Percentiles rank a stretch among this genome's conserved stretches.
Conservation (phyloP, 2,797 vertebrate species). For the Neosilurus hyrtlii region DNA sequence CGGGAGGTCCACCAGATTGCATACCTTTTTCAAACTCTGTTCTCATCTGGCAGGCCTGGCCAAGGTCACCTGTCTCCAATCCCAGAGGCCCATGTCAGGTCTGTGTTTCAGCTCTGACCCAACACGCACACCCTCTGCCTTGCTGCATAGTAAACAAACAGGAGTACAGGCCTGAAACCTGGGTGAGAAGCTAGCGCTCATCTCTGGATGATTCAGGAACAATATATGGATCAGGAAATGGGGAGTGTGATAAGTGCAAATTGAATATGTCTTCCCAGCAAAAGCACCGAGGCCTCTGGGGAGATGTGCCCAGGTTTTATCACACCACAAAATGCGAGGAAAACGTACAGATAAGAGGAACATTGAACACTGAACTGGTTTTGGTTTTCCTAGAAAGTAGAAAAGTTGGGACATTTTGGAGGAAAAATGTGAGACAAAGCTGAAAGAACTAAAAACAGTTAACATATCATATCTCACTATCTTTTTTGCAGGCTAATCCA, state of each 20-base stretch:
- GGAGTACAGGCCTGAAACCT: conserved; percentile 15
- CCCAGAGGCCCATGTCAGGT: conserved; percentile 48
- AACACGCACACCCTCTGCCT: conserved; percentile 74
- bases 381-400: conserved; percentile 45
- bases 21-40: conserved; percentile 50
- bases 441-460: neutral
- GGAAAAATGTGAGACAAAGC: neutral
- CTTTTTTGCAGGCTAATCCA: neutral
- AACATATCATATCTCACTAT: neutral
- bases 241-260: conserved; percentile 67
- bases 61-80: conserved; percentile 52
- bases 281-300: conserved; percentile 71
- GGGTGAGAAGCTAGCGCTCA: conserved; percentile 3
- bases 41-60: conserved; percentile 51
- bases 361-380: conserved; percentile 53
- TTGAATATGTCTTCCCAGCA: conserved; percentile 75
- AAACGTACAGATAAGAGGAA: conserved; percentile 64
- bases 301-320: conserved; percentile 67
- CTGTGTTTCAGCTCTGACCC: conserved; percentile 69
- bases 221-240: conserved; percentile 37
- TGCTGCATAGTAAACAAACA: conserved; percentile 72
- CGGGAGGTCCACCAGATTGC: conserved; percentile 67
- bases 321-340: conserved; percentile 65
- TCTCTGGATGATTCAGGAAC: conserved; percentile 33
- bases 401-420: conserved; percentile 1